These are phyloP conservation scores for Spilogale gracilis DNA, from an alignment of 2,113 vertebrate species.

Conservation along the genomic window DNA sequence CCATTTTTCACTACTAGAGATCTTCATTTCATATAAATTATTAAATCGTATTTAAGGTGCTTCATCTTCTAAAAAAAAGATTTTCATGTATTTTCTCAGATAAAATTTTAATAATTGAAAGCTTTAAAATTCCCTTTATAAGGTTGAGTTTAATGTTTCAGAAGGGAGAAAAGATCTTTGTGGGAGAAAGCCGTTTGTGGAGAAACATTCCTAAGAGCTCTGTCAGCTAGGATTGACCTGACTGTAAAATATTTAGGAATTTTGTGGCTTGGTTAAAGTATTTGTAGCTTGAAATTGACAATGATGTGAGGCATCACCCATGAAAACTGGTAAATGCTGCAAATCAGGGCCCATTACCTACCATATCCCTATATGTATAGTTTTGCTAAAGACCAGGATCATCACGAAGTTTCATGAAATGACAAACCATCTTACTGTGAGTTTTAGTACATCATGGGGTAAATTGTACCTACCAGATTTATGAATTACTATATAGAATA, in stretches of 20 bases:
- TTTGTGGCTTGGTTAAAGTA: not conserved
- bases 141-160: not conserved
- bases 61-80: slow-evolving; percentile 21
- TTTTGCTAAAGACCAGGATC: not conserved
- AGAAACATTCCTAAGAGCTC: not conserved
- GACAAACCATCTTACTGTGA: not conserved
- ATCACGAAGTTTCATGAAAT: not conserved
- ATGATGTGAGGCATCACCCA: not conserved
- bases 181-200: not conserved
- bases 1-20: not conserved
- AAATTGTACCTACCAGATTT: not conserved
- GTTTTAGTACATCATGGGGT: not conserved
- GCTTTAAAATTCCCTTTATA: not conserved
- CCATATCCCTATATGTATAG: not conserved
- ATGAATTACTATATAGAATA: not conserved
- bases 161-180: not conserved
- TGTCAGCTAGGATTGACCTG: not conserved
- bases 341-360: not conserved
- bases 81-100: slow-evolving; percentile 10
- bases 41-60: not conserved
- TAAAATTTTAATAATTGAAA: slow-evolving; percentile 28
- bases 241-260: not conserved
- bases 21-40: not conserved
- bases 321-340: not conserved
- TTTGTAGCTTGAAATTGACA: not conserved